These are phyloP conservation scores for Iguana delicatissima DNA, from an alignment of 2,797 vertebrate genomes.

Conservation along the genomic window DNA sequence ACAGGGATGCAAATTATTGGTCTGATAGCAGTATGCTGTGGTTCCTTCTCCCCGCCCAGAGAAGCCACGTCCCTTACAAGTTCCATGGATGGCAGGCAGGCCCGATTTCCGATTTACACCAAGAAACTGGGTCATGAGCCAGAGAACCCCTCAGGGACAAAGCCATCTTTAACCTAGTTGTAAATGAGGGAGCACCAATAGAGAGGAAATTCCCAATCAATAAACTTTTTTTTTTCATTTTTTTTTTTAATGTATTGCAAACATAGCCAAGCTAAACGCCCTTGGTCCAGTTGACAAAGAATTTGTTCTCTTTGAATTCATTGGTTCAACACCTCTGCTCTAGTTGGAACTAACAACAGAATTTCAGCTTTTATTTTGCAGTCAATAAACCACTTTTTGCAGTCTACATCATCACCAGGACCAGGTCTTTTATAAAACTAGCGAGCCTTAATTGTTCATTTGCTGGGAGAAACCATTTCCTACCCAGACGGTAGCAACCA, in stretches of 20 bases:
- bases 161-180: constrained; percentile 19
- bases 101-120: not conserved
- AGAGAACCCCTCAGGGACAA: not conserved
- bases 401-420: too few relatives aligned
- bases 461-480: too few relatives aligned
- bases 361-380: too few relatives aligned
- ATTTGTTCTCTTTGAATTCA: not conserved
- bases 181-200: constrained; percentile 13
- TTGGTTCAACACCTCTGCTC: too few relatives aligned
- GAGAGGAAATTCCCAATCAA: constrained; percentile 30
- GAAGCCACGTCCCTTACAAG: not conserved
- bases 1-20: too few relatives aligned
- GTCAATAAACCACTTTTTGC: too few relatives aligned
- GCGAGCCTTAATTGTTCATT: too few relatives aligned
- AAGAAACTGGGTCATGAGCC: constrained; percentile 1
- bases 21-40: not conserved
- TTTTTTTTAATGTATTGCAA: not conserved
- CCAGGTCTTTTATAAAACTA: too few relatives aligned
- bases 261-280: not conserved
- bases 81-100: not conserved
- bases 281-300: not conserved
- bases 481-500: too few relatives aligned
- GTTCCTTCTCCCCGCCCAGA: not conserved
- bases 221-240: not conserved
- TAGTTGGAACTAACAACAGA: too few relatives aligned